Percentiles rank a stretch among this genome's conserved stretches.
phyloP scores from a whole-genome alignment of 2,888 invertebrate species.

The Epinotia ramella region DNA sequence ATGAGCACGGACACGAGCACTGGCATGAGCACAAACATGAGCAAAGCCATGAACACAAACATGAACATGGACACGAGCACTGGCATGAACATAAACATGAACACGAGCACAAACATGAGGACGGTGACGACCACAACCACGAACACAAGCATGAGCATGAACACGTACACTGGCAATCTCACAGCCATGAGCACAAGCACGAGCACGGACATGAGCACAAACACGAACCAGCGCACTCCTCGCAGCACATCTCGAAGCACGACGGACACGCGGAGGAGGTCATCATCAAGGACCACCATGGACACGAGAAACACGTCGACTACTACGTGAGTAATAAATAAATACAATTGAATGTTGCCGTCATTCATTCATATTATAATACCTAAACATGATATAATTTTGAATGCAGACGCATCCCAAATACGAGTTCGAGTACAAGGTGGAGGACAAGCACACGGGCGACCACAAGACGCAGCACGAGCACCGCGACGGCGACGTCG shows the following conservation, averaged over 20 bases:
- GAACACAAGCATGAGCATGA: no score
- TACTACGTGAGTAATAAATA: constrained; percentile 37
- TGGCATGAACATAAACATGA: no score
- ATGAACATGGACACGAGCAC: no score
- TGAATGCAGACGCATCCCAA: constrained; percentile 64
- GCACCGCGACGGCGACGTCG: constrained; percentile 71
- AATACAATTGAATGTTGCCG: no score
- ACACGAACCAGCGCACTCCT: constrained; percentile 53
- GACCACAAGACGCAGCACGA: constrained; percentile 78
- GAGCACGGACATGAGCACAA: constrained; percentile 54
- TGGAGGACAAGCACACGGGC: constrained; percentile 76
- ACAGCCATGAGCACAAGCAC: neutral
- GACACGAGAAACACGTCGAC: constrained; percentile 50
- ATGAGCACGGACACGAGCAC: no score
- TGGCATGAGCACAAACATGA: no score
- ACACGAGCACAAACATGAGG: no score
- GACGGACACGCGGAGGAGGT: constrained; percentile 50
- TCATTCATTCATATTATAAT: no score
- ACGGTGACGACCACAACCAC: no score
- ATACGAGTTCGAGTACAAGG: constrained; percentile 78
- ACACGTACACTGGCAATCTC: no score
- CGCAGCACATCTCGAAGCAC: constrained; percentile 54
- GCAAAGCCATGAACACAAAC: no score
- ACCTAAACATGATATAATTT: neutral
- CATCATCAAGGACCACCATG: constrained; percentile 48